A percentile compares a stretch with the other conserved stretches of the same genome.
phyloP scores from a whole-genome alignment of 2,113 vertebrate genomes.

The Ptyas mucosa region DNA sequence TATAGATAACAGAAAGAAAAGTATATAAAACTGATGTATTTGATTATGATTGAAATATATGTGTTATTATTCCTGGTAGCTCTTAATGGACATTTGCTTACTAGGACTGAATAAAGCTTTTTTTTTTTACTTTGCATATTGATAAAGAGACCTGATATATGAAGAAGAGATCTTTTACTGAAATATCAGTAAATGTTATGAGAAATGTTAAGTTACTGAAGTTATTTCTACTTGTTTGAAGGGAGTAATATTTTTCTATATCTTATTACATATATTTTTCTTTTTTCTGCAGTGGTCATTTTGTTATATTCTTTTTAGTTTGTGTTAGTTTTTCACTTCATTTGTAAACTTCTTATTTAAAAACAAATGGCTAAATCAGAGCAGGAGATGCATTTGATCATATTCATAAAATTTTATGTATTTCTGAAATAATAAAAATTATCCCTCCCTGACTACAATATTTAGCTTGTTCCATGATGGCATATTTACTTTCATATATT shows the following conservation, averaged over 20 bases:
- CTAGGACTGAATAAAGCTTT: background rate
- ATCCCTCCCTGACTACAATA: slow-evolving; percentile 36
- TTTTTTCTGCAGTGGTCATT: background rate
- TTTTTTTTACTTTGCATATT: background rate
- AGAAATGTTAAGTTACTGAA: background rate
- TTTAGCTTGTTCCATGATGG: slow-evolving; percentile 30
- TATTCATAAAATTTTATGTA: slow-evolving; percentile 59
- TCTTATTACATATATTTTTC: background rate
- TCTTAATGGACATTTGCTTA: background rate
- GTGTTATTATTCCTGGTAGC: background rate
- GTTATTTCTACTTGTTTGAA: background rate
- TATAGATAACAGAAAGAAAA: background rate
- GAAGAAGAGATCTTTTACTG: background rate
- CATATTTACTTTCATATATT: slow-evolving; percentile 30
- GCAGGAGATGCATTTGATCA: slow-evolving; percentile 37
- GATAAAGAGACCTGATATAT: background rate
- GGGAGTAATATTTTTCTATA: background rate
- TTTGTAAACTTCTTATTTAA: background rate
- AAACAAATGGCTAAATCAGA: slow-evolving; percentile 4
- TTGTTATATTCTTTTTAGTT: background rate
- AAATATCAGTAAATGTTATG: too few species aligned
- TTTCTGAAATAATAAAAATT: slow-evolving; percentile 61
- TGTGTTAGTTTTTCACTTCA: background rate
- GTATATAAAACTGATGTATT: background rate
- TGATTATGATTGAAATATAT: background rate